Evolutionary conservation across 2,797 vertebrate genomes (phyloP), one percentile per base, ranked within the genome.

Genomic region (Liparis tanakae): DNA sequence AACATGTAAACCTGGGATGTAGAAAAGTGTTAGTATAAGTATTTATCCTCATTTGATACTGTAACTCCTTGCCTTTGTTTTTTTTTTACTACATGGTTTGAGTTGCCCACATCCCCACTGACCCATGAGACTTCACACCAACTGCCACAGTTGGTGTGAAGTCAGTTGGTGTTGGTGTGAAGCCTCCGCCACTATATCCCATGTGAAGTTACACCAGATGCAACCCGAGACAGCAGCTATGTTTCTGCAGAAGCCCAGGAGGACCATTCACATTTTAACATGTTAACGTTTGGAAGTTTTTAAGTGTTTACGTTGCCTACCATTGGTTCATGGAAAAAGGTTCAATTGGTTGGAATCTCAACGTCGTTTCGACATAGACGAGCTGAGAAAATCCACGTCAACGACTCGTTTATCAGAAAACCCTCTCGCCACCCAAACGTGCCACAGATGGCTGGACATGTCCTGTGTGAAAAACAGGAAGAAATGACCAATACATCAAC

Each of bases 401-500:
- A 36, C 18, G 25, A 58, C 37, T 55, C 9, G 5, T 14, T 13
- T 30, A 41, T 39, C 18, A 18, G 12, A 72, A 63, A 39, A 25
- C 46, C 33, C 57, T 57, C 64, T 41, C 62, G 51, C 30, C 65
- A 69, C 39, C 37, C 6, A n/a, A 30, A 41, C 18, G 50, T 60
- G n/a, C 14, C 51, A 15, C 3, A 67, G 41, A 87, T 82, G 80
- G 60, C 62, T 36, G 0, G 54, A 83, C 63, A 80, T 77, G 69
- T 80, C 79, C 67, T 59, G n/a, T 74, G 43, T 66, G 14, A 41
- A 41, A 90, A 91, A 87, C 84, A 86, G 90, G 89, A 93, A 92
- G 88, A 78, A 76, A 78, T 83, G 64, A 67, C 44, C 64, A 41
- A 78, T 67, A 74, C 53, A 79, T 84, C 72, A 80, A 50, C 68